Base-by-base conservation (phyloP, 2,113 vertebrate species). In the Malurus melanocephalus region DNA sequence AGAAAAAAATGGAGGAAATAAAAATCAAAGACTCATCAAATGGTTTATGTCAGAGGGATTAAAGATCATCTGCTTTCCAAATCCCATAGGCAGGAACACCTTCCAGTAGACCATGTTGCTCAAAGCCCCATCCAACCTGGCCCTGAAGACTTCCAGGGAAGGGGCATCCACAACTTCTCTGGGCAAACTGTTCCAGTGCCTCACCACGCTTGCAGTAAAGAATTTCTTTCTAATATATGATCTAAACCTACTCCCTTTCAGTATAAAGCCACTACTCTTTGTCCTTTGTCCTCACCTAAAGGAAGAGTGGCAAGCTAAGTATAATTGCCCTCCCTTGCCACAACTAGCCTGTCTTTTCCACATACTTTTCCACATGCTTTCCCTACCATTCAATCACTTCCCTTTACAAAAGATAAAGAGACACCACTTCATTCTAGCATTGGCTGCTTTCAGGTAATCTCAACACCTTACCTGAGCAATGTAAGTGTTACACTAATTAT, bases 161-260 rank as follows among this genome's bases (percentile, higher is more conserved):
- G 10, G 15, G 13, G 13, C 16, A 59, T 28, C 13, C 5, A 40
- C 46, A 60, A 4, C 28, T 40, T 53, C n/a, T 53, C 28, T 60
- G 16, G 11, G 9, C 24, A 53, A 20, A 6, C 13, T n/a, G 3
- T 60, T 52, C n/a, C 1, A 0, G 7, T 16, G 40, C n/a, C 22
- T 53, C 11, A 60, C 23, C 22, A 52, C 11, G 15, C 14, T n/a
- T n/a, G 45, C 11, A 46, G n/a, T 16, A 45, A 45, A 46, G 11
- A 38, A 68, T 52, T 52, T 67, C 14, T 38, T 60, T 35, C 27
- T 38, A 38, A 68, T 23, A 14, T 9, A 7, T 46, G 40, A 76
- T 22, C 18, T 52, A 76, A 52, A 40, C 38, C 14, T 40, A 18
- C 9, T 1, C 11, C 32, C 26, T 32, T 60, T 67, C 45, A 52